Conservation (phyloP, 2,113 vertebrate genomes). For the Gadus macrocephalus region DNA sequence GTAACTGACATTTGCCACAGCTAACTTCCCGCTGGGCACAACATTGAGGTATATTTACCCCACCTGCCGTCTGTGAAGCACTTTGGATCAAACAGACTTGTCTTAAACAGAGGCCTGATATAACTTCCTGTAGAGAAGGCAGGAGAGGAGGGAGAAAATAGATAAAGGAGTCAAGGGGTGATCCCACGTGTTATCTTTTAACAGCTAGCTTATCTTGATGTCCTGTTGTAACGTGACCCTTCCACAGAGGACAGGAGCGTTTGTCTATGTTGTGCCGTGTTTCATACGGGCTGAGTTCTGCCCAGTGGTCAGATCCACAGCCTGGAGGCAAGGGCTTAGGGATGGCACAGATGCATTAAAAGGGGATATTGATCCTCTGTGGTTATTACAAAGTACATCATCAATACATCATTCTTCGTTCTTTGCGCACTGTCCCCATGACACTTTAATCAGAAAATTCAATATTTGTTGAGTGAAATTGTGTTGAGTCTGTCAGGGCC, state of each 20-base stretch:
- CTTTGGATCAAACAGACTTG: slow-evolving; percentile 14
- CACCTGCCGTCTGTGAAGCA: slow-evolving; percentile 54
- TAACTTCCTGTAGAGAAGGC: no score
- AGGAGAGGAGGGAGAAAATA: slow-evolving; percentile 2
- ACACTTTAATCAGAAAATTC: slow-evolving; percentile 36
- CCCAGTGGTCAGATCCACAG: slow-evolving; percentile 33
- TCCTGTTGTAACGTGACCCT: slow-evolving; percentile 50
- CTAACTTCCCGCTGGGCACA: slow-evolving; percentile 54
- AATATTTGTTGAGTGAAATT: slow-evolving; percentile 33
- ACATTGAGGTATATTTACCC: slow-evolving; percentile 55
- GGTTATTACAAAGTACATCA: slow-evolving; percentile 51
- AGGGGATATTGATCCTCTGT: slow-evolving; percentile 56
- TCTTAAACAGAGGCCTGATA: no score
- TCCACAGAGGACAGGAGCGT: slow-evolving; percentile 57
- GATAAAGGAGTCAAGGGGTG: slow-evolving; percentile 7
- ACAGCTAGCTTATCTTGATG: slow-evolving; percentile 65
- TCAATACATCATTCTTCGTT: slow-evolving; percentile 21
- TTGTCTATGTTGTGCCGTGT: slow-evolving; percentile 54
- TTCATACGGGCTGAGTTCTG: slow-evolving; percentile 50
- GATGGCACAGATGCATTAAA: slow-evolving; percentile 48
- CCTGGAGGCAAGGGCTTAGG: slow-evolving; percentile 48
- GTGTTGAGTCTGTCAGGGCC: neutral
- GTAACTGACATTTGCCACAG: slow-evolving; percentile 54
- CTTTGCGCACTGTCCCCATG: slow-evolving; percentile 17
- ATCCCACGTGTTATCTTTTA: slow-evolving; percentile 57